These are phyloP conservation scores for Plodia interpunctella DNA, from an alignment of 1,140 invertebrate species.

Conservation along the genomic window DNA sequence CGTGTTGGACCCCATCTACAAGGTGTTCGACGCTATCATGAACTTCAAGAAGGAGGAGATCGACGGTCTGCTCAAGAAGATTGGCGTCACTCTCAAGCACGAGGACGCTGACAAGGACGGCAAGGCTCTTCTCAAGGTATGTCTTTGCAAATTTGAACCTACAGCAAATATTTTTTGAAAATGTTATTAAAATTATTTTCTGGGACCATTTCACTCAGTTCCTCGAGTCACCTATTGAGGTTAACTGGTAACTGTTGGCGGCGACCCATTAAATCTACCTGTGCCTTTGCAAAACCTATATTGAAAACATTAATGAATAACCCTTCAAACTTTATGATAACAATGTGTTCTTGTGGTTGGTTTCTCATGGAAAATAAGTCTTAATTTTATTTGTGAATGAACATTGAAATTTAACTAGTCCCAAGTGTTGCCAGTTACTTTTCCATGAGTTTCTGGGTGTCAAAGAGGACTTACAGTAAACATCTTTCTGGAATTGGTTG, in stretches of 20 bases:
- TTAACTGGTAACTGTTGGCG: too few relatives aligned
- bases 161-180: too few relatives aligned
- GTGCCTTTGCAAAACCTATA: too few relatives aligned
- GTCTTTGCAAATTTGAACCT: neutral
- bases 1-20: constrained; percentile 99
- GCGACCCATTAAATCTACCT: too few relatives aligned
- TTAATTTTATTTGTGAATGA: too few relatives aligned
- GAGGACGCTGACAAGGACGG: constrained; percentile 98
- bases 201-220: too few relatives aligned
- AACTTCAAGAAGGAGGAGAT: constrained; percentile 98
- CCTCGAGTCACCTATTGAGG: too few relatives aligned
- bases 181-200: too few relatives aligned
- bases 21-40: constrained; percentile 98
- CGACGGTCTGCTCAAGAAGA: constrained; percentile 89
- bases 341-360: too few relatives aligned
- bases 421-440: constrained; percentile 51
- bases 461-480: constrained; percentile 46
- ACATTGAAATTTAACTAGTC: constrained; percentile 19
- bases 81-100: constrained; percentile 93
- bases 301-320: too few relatives aligned
- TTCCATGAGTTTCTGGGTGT: constrained; percentile 41
- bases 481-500: constrained; percentile 53
- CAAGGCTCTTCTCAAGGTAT: constrained; percentile 90
- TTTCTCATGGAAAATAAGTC: too few relatives aligned
- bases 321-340: too few relatives aligned